Evolutionary conservation across 2,888 invertebrate species (phyloP).

Genomic region (Xestia rhomboidea): DNA sequence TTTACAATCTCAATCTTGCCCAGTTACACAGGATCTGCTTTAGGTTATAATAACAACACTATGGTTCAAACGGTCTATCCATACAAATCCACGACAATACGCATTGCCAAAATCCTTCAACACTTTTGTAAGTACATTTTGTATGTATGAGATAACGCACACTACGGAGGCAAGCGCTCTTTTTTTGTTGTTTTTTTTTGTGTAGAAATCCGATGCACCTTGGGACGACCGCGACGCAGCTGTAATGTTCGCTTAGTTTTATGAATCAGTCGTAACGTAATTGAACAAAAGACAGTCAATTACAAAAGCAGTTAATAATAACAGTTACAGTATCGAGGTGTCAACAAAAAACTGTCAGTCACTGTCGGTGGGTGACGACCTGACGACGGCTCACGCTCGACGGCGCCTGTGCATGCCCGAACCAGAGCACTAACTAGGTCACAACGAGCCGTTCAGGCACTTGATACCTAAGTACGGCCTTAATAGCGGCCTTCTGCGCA

Average conservation of each 20-base stretch:
- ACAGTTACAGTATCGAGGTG: not conserved
- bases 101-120: not conserved
- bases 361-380: not conserved
- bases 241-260: not conserved
- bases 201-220: not conserved
- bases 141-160: not conserved
- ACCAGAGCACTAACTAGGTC: slow-evolving; percentile 55
- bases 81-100: not conserved
- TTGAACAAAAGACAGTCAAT: slow-evolving; percentile 33
- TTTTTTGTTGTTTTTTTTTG: not conserved
- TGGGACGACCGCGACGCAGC: not conserved
- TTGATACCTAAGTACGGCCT: slow-evolving; percentile 21
- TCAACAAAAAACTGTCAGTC: slow-evolving; percentile 18
- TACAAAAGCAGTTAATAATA: slow-evolving; percentile 14
- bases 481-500: not conserved
- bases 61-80: not conserved
- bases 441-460: slow-evolving; percentile 2
- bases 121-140: not conserved
- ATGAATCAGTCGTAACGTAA: not conserved
- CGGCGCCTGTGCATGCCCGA: slow-evolving; percentile 40
- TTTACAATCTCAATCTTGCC: not conserved
- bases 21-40: not conserved
- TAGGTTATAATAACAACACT: not conserved
- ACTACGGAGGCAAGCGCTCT: not conserved
- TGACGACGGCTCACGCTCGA: slow-evolving; percentile 18